phyloP scores from a whole-genome alignment of 2,797 vertebrate species.

The Erethizon dorsatum region DNA sequence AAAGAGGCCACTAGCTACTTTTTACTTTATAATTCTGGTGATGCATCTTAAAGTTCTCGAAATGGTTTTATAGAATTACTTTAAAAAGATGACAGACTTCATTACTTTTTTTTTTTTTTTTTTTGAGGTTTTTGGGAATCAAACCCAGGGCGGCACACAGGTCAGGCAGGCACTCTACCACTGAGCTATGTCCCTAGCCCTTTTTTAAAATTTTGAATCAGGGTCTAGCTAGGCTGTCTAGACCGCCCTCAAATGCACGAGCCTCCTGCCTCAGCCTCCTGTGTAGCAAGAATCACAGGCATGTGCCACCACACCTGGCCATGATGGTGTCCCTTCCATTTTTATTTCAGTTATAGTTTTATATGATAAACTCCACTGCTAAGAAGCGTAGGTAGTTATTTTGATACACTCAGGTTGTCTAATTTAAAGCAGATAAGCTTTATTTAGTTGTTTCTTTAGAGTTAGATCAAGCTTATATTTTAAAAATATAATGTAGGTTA shows the following conservation, averaged over 20 bases:
- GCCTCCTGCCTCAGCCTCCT: neutral
- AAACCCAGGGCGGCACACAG: neutral
- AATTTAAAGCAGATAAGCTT: neutral
- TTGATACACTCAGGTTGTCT: neutral
- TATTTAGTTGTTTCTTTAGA: slow-evolving; percentile 32
- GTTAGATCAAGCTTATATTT: slow-evolving; percentile 41
- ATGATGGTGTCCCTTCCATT: neutral
- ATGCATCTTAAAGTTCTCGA: neutral
- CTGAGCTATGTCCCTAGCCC: neutral
- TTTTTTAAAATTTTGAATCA: neutral
- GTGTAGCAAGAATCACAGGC: neutral
- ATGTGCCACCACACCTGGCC: neutral
- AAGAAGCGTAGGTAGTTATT: neutral
- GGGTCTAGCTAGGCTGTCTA: neutral
- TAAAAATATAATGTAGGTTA: neutral
- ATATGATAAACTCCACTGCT: neutral
- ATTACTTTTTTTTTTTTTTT: neutral
- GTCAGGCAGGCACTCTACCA: neutral
- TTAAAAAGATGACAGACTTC: neutral
- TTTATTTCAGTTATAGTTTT: neutral
- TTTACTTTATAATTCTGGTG: neutral
- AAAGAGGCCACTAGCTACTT: neutral
- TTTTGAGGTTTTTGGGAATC: neutral
- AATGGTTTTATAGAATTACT: neutral
- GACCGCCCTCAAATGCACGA: too few species aligned